Evolutionary conservation across 2,888 invertebrate genomes (phyloP), one percentile per base, ranked within the genome.

Genomic region (Mayetiola destructor): DNA sequence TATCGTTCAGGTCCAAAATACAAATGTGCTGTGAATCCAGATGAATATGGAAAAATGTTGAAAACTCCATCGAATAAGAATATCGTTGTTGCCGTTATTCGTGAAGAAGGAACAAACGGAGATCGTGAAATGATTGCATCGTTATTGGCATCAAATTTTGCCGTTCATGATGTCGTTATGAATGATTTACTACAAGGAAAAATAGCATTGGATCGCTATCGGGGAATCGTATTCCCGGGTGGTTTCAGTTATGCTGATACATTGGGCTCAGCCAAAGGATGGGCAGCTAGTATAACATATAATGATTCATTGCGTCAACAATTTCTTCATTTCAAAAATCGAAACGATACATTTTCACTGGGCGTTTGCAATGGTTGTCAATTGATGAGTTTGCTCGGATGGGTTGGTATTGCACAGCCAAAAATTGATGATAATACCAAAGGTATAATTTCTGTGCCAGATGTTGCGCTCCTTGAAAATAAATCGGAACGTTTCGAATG

Each of bases 291-390:
- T 61, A 84, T 95, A 42, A 72, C 87, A 37, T 93, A 90, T 70
- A 87, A 91, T 64, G 77, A 81, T 10, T 75, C 76, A 2, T 69
- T 96, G n/a, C 76, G 78, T 60, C 73, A 79, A 1, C 89, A 94
- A 68, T 85, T 99, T 63, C 73, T 81, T 21, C 75, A 77, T 57
- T 99, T 97, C 73, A 79, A 77, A 63, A 73, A 75, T 36, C 78
- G 88, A 14, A 67, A 75, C 1, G 85, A 96, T 68, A 93, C 93
- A 0, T 97, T 99, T 71, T 94, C 94, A 56, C 77, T 97, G 62
- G 97, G 97, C 30, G 88, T 96, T n/a, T 99, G 97, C 68, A 99
- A 99, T 70, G 97, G 97, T 0, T 97, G 97, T 67, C 97, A 99
- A 68, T 73, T 99, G 61, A 90, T 97, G 91, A 89, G 86, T 5